Base-by-base conservation (phyloP, 2,888 invertebrate species). In the Lumbricus terrestris region DNA sequence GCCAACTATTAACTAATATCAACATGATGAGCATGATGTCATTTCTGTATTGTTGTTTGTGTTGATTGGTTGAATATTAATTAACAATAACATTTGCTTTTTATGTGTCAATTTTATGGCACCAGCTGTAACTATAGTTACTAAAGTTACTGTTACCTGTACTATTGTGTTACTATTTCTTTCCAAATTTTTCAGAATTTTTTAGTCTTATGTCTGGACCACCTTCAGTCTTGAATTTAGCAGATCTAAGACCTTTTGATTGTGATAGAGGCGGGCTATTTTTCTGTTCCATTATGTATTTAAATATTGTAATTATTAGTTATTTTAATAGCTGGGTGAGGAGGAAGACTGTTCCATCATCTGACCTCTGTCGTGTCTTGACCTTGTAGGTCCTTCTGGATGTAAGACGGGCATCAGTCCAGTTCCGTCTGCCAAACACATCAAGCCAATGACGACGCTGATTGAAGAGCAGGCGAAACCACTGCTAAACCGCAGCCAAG, bases 361-460 rank as follows among this genome's bases (percentile, higher is more conserved):
- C 23, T 47, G 20, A 47, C 29, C 69, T 69, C 8, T 69, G 29
- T 69, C 69, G n/a, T n/a, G n/a, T 69, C 29, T 69, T 29, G 69
- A 29, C 29, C 69, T 85, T 85, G 35, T 37, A 89, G 89, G 47
- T 35, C 69, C 89, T 3, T 42, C 37, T 42, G 89, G 89, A 29
- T n/a, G 83, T 83, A 83, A 83, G 90, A 47, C 90, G 8, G 91
- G 91, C 11, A 90, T 91, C 35, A 92, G 91, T 40, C 92, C 91
- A 8, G 95, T 95, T 15, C 95, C 96, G 90, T 97, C 97, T 93
- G 96, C 97, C 92, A 98, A 98, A 95, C 95, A 97, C 93, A 97
- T 97, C 88, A 96, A 97, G 93, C 96, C 98, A 88, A 98, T 98
- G 98, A 97, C 97, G 89, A 98, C 98, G 0, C 95, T 98, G 88